Conservation (phyloP, 2,113 vertebrate genomes). For the human region GRCh38 chr1:92351501-92352000, state of each 20-base stretch:
- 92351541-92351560: neutral
- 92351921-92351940: neutral
- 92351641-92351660: neutral
- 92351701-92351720: neutral
- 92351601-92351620: neutral
- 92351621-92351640: constrained; percentile 14
- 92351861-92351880: neutral
- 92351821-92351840: constrained; percentile 47
- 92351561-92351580: neutral
- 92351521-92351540: neutral
- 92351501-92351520: constrained; percentile 21
- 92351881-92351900: constrained; percentile 14
- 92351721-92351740: neutral
- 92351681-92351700: neutral
- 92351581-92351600: neutral
- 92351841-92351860: neutral
- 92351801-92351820: neutral
- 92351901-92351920: neutral
- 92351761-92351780: neutral
- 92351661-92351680: neutral
- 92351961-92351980: constrained; percentile 22
- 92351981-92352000: constrained; percentile 72
- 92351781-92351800: neutral
- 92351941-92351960: neutral
- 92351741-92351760: neutral